Conservation (phyloP, 2,888 invertebrate species). For the Oligia strigilis region DNA sequence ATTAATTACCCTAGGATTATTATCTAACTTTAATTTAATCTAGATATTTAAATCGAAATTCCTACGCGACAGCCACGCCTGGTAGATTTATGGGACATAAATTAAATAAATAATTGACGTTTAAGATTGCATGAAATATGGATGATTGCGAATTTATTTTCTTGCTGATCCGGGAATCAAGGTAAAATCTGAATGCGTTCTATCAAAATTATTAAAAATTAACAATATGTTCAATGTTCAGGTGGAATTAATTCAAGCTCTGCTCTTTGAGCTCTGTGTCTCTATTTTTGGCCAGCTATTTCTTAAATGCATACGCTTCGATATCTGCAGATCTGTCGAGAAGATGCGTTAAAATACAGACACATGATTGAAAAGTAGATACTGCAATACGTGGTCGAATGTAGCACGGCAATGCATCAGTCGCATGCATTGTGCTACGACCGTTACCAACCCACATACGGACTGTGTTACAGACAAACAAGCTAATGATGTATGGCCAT, state of each 20-base stretch:
- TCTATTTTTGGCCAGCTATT: neutral
- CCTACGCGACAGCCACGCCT: constrained; percentile 38
- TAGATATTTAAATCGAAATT: constrained; percentile 55
- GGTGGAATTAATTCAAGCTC: neutral
- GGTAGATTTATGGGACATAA: constrained; percentile 51
- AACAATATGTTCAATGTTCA: neutral
- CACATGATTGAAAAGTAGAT: constrained; percentile 65
- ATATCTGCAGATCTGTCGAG: constrained; percentile 3
- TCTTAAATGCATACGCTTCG: neutral
- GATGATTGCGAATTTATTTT: constrained; percentile 26
- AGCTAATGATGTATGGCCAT: constrained; percentile 83
- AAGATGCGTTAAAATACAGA: constrained; percentile 48
- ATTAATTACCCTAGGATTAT: constrained; percentile 40
- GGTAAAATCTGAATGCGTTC: neutral
- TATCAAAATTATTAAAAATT: neutral
- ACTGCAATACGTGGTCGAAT: constrained; percentile 71
- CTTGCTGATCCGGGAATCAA: constrained; percentile 35
- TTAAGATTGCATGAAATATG: constrained; percentile 49
- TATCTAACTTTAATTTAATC: constrained; percentile 37
- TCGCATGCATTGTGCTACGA: constrained; percentile 83
- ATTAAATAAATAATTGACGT: constrained; percentile 43
- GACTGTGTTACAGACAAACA: constrained; percentile 78
- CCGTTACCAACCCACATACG: constrained; percentile 87
- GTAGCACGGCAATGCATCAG: constrained; percentile 84
- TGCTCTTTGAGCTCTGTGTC: too few species aligned